A percentile compares a stretch with the other conserved stretches of the same genome.
These are phyloP conservation scores for Diarsia brunnea DNA, from an alignment of 2,888 invertebrate genomes.

Conservation along the genomic window DNA sequence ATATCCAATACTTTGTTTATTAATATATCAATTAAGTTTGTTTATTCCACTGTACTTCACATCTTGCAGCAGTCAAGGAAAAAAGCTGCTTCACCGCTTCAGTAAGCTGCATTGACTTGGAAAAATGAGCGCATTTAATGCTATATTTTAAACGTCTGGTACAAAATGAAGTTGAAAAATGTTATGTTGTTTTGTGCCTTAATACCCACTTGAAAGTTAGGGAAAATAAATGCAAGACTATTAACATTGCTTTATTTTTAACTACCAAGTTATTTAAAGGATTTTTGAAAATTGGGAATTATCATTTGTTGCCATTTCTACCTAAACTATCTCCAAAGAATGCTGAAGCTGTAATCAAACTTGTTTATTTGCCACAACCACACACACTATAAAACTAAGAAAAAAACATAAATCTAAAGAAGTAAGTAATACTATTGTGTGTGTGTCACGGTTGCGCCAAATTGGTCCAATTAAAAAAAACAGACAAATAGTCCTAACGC, in stretches of 20 bases:
- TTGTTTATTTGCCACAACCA: no score
- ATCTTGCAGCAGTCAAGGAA: background rate
- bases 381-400: no score
- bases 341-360: no score
- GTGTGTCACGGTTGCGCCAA: no score
- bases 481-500: no score
- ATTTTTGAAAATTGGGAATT: no score
- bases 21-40: background rate
- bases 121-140: constrained; percentile 10
- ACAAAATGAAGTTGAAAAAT: constrained; percentile 3
- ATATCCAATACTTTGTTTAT: background rate
- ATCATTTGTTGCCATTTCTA: no score
- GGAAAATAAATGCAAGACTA: background rate
- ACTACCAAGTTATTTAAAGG: background rate
- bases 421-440: no score
- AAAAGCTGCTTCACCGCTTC: constrained; percentile 11
- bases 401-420: no score
- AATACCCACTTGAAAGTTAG: background rate
- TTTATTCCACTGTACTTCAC: constrained; percentile 10
- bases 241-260: background rate
- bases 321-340: no score
- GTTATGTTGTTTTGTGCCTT: background rate
- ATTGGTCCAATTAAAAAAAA: no score
- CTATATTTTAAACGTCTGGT: background rate
- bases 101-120: constrained; percentile 11